Base-by-base conservation (phyloP, 1,140 invertebrate genomes). In the Anoplolepis gracilipes region DNA sequence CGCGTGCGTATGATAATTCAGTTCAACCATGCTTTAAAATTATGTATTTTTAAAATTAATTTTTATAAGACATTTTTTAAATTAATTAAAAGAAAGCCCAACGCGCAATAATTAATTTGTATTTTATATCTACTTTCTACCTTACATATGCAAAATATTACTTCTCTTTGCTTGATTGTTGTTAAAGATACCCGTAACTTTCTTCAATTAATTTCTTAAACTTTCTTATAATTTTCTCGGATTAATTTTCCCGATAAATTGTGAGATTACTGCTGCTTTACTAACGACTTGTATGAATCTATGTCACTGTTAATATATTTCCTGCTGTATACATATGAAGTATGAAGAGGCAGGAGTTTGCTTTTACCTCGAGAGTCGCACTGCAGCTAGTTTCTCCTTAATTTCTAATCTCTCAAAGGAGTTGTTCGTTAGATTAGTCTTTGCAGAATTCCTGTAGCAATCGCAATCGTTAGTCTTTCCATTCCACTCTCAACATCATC, bases 401-500 rank as follows among this genome's bases (percentile, higher is more conserved):
- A 82, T 82, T 72, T 72, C 78, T 82, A 82, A 82, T 82, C 78
- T 59, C 78, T 72, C 78, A 82, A 82, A 82, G 67, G 67, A 8
- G 16, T 42, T 36, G 78, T 46, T 49, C 53, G 78, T 72, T 82
- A 82, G 78, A 82, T 82, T 82, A 82, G 67, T 69, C 36, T 25
- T 72, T 33, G 67, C 25, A 59, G 36, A 72, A 82, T 57, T 82
- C 28, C 8, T 62, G 76, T 33, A 55, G 76, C 53, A 55, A 55
- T 79, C 53, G 62, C 33, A 69, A 79, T 69, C 62, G 36, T 36
- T 19, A 25, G 36, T 28, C 28, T 16, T 33, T 25, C 36, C 25
- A 46, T 59, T 33, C 30, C 61, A 25, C 30, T 79, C 22, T 25
- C 49, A 53, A 39, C 46, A 16, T 49, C 46, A 33, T 72, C 25